Evolutionary conservation across 2,797 vertebrate species (phyloP).

Genomic region (Brachymystax lenok): DNA sequence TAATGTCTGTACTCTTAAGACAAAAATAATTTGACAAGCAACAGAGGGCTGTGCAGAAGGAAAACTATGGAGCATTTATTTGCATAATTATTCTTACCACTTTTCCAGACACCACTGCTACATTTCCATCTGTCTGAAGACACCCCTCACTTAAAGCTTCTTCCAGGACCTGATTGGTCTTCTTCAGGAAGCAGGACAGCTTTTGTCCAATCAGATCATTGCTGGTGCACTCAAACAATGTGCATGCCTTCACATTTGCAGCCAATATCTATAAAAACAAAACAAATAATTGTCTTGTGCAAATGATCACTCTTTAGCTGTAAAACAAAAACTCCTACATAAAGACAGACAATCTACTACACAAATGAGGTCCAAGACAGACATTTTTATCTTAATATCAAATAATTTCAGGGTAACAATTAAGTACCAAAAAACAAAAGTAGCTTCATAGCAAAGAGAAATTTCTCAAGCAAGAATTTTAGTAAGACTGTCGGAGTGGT

Average conservation of each 20-base stretch:
- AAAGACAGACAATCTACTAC: not conserved
- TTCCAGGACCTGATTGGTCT: conserved; percentile 71
- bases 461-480: no score
- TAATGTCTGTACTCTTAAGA: not conserved
- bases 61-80: not conserved
- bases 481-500: no score
- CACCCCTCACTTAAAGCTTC: conserved; percentile 80
- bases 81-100: conserved; percentile 79
- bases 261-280: conserved; percentile 80
- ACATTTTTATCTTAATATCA: no score
- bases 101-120: conserved; percentile 76
- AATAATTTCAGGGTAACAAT: no score
- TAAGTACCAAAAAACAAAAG: no score
- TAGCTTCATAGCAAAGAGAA: no score
- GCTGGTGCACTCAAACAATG: conserved; percentile 81
- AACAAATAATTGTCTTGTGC: conserved; percentile 1
- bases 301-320: not conserved
- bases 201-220: conserved; percentile 83
- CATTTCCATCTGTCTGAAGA: conserved; percentile 70
- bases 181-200: conserved; percentile 78
- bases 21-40: not conserved
- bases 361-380: not conserved
- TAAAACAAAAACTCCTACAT: not conserved
- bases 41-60: not conserved
- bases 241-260: conserved; percentile 86